Conservation (phyloP, 2,888 invertebrate species). For the Chrysina gloriosa region DNA sequence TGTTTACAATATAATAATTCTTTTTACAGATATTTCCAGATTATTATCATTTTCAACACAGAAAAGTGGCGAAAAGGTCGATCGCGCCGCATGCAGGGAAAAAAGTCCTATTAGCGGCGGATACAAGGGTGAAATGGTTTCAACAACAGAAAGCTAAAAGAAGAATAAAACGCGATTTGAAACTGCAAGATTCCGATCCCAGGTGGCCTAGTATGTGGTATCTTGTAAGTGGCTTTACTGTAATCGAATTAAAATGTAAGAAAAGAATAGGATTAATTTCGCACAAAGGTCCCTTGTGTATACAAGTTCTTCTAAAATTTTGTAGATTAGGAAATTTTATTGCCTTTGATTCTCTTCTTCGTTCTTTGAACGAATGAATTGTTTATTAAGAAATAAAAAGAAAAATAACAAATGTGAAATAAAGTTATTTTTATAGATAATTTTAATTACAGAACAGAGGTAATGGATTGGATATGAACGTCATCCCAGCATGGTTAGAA, state of each 20-base stretch:
- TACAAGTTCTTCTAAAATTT: too few species aligned
- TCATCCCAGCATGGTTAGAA: conserved; percentile 93
- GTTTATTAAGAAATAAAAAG: too few species aligned
- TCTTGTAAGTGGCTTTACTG: conserved; percentile 81
- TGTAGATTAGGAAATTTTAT: too few species aligned
- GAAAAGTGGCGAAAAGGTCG: conserved; percentile 82
- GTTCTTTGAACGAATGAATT: too few species aligned
- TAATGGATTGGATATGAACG: conserved; percentile 95
- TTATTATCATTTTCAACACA: conserved; percentile 88
- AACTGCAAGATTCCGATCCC: conserved; percentile 76
- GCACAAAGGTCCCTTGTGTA: too few species aligned
- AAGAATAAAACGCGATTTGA: conserved; percentile 84
- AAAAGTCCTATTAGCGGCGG: conserved; percentile 77
- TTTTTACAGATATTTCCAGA: conserved; percentile 84
- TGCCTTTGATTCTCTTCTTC: too few species aligned
- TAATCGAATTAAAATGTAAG: not conserved
- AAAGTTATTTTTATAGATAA: not conserved
- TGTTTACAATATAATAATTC: too few species aligned
- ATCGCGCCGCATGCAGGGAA: conserved; percentile 76
- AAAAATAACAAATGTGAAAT: too few species aligned
- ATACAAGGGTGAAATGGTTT: conserved; percentile 84
- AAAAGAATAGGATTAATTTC: not conserved
- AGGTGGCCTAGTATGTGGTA: conserved; percentile 98
- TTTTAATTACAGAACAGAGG: conserved; percentile 80
- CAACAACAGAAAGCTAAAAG: conserved; percentile 84